Base-by-base conservation (phyloP, 2,888 invertebrate species). In the Sipha maydis region DNA sequence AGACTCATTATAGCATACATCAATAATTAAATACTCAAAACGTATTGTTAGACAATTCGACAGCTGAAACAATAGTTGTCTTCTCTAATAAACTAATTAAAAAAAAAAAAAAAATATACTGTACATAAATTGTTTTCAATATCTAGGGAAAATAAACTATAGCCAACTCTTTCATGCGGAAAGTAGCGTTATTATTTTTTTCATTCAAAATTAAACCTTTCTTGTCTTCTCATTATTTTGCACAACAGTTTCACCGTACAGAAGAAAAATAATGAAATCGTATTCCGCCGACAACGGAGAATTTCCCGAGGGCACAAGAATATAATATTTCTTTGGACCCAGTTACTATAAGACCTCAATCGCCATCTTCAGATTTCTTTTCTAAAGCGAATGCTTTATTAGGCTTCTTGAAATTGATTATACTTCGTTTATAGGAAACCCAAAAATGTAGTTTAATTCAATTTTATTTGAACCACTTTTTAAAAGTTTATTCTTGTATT, bases 261-360 rank as follows among this genome's bases (percentile, higher is more conserved):
- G 77, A 38, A 61, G 85, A 78, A 85, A 77, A 85, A 85, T 85
- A 85, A 78, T 67, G 85, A 67, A 85, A 85, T 77, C 31, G 31
- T 54, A 38, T 75, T 75, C 56, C n/a, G 34, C 34, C 54, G 38
- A 77, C 85, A 67, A 85, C 76, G 28, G 48, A 38, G 31, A 67
- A 85, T 85, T 85, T 85, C 85, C 67, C 76, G 76, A 77, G 85
- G 77, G 76, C 75, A 54, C 56, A 19, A 56, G 73, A 73, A 56
- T 83, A 83, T 69, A 69, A 48, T 83, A 83, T n/a, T 56, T 83
- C 56, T 34, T 83, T n/a, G 83, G 73, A 83, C 48, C 82, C 41
- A 19, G 67, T 34, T n/a, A 9, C 25, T 83, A 75, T 25, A 28
- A 17, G 48, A 83, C 82, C 38, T 38, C 48, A 34, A 83, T 48